Base-by-base conservation (phyloP, 2,797 vertebrate species). In the Rhinatrema bivittatum region DNA sequence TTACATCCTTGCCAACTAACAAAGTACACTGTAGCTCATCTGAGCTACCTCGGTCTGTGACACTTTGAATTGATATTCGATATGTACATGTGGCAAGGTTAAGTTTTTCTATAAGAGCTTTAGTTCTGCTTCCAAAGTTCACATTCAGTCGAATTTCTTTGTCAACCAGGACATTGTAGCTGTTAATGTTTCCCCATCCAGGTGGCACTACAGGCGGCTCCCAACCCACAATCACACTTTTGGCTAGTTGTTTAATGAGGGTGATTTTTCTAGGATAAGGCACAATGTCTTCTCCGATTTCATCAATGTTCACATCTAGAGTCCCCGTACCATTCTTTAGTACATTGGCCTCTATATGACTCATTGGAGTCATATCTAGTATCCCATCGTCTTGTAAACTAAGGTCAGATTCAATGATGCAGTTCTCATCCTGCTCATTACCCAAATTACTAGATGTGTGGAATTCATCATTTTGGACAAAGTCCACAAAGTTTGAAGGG, bases 141-240 rank as follows among this genome's bases (percentile, higher is more conserved):
- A 99, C 60, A 56, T 78, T 94, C 84, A 88, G 83, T 15, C 93
- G 89, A 4, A 89, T 60, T 65, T 99, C 94, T 56, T 86, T 87
- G 69, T 97, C 92, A 62, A 99, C 93, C 65, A 91, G 77, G 29
- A 99, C 87, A 10, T 90, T 93, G 82, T 99, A 99, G 76, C 92
- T 87, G 58, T 77, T 92, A 67, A 97, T 71, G 7, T 89, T 60
- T 25, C 91, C 91, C 93, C 93, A 93, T 35, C 91, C 85, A 0
- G 89, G 93, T 5, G 93, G 91, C 69, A 96, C 79, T n/a, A 91
- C 79, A 0, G 95, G 92, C 4, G 93, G 83, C 60, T 99, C 96
- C 96, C 96, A 99, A 79, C 91, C 90, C 71, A 99, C 87, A 54
- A 99, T 99, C 37, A 96, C 91, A 58, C 94, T 98, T 86, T 94